Conservation (phyloP, 2,888 invertebrate species). For the Caenorhabditis drosophilae region DNA sequence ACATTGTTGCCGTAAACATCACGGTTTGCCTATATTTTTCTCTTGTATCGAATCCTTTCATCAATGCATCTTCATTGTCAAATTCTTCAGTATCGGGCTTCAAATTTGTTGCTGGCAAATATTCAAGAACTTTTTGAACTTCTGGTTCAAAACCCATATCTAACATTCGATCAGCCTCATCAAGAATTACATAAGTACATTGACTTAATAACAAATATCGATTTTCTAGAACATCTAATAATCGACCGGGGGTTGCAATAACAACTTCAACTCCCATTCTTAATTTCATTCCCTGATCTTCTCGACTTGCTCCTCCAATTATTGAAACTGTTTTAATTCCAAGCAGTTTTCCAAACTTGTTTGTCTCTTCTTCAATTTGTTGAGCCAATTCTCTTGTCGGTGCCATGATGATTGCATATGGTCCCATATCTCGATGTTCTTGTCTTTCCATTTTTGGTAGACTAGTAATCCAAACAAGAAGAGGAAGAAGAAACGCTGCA, state of each 20-base stretch:
- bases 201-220: constrained; percentile 93
- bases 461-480: constrained; percentile 92
- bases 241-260: constrained; percentile 98
- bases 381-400: constrained; percentile 80
- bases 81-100: constrained; percentile 98
- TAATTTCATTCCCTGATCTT: constrained; percentile 83
- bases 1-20: constrained; percentile 99
- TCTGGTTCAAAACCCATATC: constrained; percentile 98
- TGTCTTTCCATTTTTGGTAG: constrained; percentile 86
- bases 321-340: constrained; percentile 89
- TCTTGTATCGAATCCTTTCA: constrained; percentile 92
- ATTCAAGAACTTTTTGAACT: constrained; percentile 94
- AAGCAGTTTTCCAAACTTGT: constrained; percentile 91
- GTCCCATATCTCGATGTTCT: constrained; percentile 75
- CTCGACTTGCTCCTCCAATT: constrained; percentile 91
- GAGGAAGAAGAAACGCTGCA: constrained; percentile 92
- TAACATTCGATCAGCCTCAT: constrained; percentile 95
- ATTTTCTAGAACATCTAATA: constrained; percentile 97
- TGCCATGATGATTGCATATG: constrained; percentile 97
- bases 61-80: constrained; percentile 86
- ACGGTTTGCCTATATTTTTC: constrained; percentile 98
- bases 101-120: constrained; percentile 94
- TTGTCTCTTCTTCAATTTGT: constrained; percentile 93
- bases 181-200: constrained; percentile 90
- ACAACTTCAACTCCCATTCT: constrained; percentile 95